Evolutionary conservation across 1,140 invertebrate species (phyloP).

Genomic region (Drosophila rhopaloa): DNA sequence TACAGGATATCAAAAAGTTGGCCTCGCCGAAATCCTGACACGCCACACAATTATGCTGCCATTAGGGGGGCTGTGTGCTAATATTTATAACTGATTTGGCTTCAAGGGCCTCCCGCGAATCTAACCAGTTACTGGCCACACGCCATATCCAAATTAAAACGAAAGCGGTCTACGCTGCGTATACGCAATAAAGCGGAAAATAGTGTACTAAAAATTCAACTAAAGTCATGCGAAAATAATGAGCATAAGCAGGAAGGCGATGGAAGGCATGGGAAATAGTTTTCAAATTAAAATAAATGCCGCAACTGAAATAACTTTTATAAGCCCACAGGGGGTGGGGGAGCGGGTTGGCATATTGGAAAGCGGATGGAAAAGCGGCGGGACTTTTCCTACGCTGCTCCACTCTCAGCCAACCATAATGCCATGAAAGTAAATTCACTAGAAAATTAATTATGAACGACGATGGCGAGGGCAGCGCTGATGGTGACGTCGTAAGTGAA

Average conservation of each 20-base stretch:
- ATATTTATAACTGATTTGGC: constrained; percentile 69
- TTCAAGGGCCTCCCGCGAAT: constrained; percentile 7
- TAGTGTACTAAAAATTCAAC: constrained; percentile 76
- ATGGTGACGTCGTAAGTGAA: constrained; percentile 42
- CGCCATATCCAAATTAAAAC: constrained; percentile 80
- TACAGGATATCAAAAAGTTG: constrained; percentile 47
- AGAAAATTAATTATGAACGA: constrained; percentile 83
- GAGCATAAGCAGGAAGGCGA: constrained; percentile 55
- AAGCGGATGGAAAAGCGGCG: neutral
- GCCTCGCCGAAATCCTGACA: constrained; percentile 10
- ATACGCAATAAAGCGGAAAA: constrained; percentile 68
- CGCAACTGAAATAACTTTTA: constrained; percentile 78
- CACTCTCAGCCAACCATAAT: constrained; percentile 69
- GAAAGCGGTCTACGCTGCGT: constrained; percentile 61
- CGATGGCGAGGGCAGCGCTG: constrained; percentile 39
- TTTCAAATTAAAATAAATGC: constrained; percentile 83
- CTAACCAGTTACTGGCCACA: constrained; percentile 29
- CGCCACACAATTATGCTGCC: constrained; percentile 72
- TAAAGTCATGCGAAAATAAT: constrained; percentile 79
- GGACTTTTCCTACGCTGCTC: constrained; percentile 19
- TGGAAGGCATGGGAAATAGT: constrained; percentile 60
- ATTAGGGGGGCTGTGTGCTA: constrained; percentile 57
- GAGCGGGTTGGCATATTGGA: neutral
- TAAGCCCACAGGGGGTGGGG: constrained; percentile 49
- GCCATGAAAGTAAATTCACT: constrained; percentile 82